Evolutionary conservation across 2,888 invertebrate species (phyloP), one percentile per base, ranked within the genome.

Genomic region (Nomada fabriciana): DNA sequence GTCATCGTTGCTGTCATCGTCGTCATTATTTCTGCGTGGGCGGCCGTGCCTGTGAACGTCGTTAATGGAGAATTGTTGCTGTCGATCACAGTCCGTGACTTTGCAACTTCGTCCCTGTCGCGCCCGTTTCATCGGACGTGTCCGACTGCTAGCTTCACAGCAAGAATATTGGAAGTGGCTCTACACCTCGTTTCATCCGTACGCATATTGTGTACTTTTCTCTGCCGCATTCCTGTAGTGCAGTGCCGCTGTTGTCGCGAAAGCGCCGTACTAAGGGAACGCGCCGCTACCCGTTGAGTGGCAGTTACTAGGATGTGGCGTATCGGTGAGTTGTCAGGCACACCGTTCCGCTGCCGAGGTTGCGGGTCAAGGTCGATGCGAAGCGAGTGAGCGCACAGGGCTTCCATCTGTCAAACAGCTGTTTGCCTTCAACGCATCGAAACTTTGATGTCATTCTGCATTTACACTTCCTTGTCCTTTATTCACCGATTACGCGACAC

Each of bases 361-460:
- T 92, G 90, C 90, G 91, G 93, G 94, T 94, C 94, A 94, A 93
- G 94, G 94, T 93, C 93, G 91, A 65, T 80, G 82, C 76, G 78
- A 85, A 74, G 63, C 82, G 82, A 85, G 83, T 65, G 76, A 88
- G 81, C 86, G 82, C 87, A 89, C 90, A 88, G 87, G 87, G 89
- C 88, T 90, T 89, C 90, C 93, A 92, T 92, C 92, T 92, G 92
- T 92, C 93, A 93, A 93, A 93, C 93, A 93, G 93, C 93, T 93
- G 93, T 92, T 93, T 89, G 90, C 88, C 85, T 89, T 87, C 86
- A 80, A 88, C 86, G 86, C 86, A 80, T 85, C 82, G 83, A 65
- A 83, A 82, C 82, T 86, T 79, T 67, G 60, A 36, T 72, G 76
- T 61, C 71, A 67, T 71, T 67, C 61, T 47, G 43, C 57, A 59